A percentile compares a stretch with the other conserved stretches of the same genome.
phyloP scores from a whole-genome alignment of 2,113 vertebrate genomes.

The Polypterus bichir region DNA sequence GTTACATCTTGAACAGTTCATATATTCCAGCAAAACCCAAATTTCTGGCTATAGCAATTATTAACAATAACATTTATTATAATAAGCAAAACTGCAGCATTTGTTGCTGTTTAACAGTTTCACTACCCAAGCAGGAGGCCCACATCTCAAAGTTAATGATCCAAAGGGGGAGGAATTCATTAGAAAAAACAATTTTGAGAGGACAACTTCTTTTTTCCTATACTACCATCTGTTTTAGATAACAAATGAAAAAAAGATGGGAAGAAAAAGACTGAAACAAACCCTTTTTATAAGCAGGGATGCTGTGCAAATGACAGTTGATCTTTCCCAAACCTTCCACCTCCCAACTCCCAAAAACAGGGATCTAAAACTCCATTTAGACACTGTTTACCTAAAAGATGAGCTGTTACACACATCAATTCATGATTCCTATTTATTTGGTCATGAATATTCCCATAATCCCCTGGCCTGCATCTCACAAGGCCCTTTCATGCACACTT shows the following conservation, averaged over 20 bases:
- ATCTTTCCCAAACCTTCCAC: constrained; percentile 23
- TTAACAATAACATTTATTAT: no score
- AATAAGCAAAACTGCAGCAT: no score
- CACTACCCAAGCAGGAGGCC: no score
- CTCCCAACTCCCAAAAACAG: constrained; percentile 21
- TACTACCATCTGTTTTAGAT: constrained; percentile 50
- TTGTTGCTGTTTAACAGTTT: no score
- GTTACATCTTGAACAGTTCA: no score
- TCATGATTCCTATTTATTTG: constrained; percentile 71
- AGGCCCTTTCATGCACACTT: constrained; percentile 38
- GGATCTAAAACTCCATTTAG: constrained; percentile 60
- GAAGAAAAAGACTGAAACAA: constrained; percentile 36
- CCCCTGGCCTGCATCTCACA: constrained; percentile 63
- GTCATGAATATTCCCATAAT: constrained; percentile 96
- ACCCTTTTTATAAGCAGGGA: constrained; percentile 35
- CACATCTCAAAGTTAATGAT: no score
- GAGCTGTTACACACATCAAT: constrained; percentile 73
- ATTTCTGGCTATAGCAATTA: no score
- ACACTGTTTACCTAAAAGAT: constrained; percentile 85
- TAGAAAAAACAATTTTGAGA: constrained; percentile 25
- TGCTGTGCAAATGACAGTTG: constrained; percentile 27
- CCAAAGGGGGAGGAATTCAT: neutral
- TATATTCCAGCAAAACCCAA: no score
- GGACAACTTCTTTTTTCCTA: constrained; percentile 35
- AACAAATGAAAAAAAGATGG: constrained; percentile 29